phyloP scores from a whole-genome alignment of 1,140 invertebrate genomes.

The Lepidostoma basale region DNA sequence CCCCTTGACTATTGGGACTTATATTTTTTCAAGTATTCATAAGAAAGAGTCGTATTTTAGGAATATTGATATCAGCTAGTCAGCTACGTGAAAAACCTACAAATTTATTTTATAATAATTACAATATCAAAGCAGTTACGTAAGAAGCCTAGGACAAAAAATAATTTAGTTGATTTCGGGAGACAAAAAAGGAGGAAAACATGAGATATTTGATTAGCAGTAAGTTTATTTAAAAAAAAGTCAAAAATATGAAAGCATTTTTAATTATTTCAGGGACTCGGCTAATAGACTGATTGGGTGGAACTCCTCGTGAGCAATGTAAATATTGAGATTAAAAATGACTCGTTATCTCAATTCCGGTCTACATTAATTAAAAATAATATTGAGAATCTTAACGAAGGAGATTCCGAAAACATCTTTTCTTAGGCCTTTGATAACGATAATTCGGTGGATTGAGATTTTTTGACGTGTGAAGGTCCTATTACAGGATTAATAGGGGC shows the following conservation, averaged over 20 bases:
- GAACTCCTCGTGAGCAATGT: neutral
- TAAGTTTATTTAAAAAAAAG: too few species aligned
- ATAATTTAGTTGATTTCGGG: too few species aligned
- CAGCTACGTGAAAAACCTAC: too few species aligned
- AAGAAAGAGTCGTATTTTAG: too few species aligned
- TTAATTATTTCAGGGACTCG: constrained; percentile 1
- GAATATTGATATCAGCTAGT: too few species aligned
- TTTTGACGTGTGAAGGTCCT: constrained; percentile 4
- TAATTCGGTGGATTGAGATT: neutral
- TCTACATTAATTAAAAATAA: constrained; percentile 19
- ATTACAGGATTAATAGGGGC: neutral
- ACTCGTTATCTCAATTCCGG: constrained; percentile 5
- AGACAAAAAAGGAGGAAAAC: too few species aligned
- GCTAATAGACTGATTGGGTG: neutral
- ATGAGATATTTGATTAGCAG: too few species aligned
- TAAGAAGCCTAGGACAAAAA: too few species aligned
- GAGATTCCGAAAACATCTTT: constrained; percentile 12
- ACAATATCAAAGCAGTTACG: too few species aligned
- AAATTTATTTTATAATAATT: too few species aligned
- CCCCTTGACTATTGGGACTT: too few species aligned
- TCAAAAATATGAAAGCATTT: neutral
- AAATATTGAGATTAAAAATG: constrained; percentile 24
- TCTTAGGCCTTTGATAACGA: constrained; percentile 1
- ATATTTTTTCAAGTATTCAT: too few species aligned
- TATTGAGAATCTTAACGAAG: constrained; percentile 12